These are phyloP conservation scores for Steatocranus sp. DNA, from an alignment of 2,797 vertebrate genomes.

Conservation along the genomic window DNA sequence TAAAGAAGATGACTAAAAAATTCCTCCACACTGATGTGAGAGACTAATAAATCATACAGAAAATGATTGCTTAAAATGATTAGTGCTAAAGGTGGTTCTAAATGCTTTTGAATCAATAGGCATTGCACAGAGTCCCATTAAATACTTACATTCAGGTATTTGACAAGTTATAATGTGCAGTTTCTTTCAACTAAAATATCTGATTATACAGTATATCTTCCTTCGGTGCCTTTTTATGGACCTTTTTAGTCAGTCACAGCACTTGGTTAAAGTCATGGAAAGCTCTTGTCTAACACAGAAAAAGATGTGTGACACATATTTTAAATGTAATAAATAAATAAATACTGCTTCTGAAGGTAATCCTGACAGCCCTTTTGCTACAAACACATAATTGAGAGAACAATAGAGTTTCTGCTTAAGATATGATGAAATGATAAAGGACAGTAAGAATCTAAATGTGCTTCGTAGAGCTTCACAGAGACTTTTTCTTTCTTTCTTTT, in stretches of 20 bases:
- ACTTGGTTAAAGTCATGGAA: not conserved
- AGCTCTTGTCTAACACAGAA: not conserved
- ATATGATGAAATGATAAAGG: not conserved
- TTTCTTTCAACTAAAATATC: not conserved
- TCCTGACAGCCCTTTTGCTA: not conserved
- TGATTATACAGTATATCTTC: not conserved
- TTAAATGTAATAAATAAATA: not conserved
- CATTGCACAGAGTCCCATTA: not conserved
- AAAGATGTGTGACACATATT: not conserved
- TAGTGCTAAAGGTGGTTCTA: not conserved
- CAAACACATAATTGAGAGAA: not conserved
- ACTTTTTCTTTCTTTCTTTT: not conserved
- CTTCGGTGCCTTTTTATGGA: not conserved
- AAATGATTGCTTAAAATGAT: not conserved
- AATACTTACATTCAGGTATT: not conserved
- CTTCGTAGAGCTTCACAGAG: not conserved
- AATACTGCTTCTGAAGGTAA: not conserved
- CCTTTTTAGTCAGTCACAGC: not conserved
- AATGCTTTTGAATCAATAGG: not conserved
- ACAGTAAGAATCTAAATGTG: not conserved
- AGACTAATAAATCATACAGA: not conserved
- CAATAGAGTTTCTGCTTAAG: not conserved
- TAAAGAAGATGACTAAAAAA: not conserved
- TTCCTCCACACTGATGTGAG: not conserved
- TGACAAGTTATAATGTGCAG: not conserved